Base-by-base conservation (phyloP, 2,113 vertebrate genomes). In the Cheilinus undulatus region DNA sequence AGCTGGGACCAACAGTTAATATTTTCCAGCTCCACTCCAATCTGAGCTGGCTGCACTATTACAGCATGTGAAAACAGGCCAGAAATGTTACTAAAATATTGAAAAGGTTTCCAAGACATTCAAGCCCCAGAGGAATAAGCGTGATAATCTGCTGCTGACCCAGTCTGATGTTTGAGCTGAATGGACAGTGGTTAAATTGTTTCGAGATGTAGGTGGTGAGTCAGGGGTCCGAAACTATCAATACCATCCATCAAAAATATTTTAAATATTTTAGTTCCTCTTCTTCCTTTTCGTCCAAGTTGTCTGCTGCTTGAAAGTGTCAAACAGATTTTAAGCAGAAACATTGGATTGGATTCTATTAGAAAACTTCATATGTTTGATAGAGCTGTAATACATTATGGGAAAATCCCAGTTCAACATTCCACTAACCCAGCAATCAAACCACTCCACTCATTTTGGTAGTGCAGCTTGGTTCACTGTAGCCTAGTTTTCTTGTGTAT, bases 1-100 rank as follows among this genome's bases (percentile, higher is more conserved):
- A 77, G 67, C 69, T 80, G 66, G 61, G 68, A 67, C 66, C 49
- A 80, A 75, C 80, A 67, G 42, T 23, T 46, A n/a, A 23, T n/a
- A 30, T 79, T 72, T 76, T 43, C 27, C 45, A 34, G 13, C 52
- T 77, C 52, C 62, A 78, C 23, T 56, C 50, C 69, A 62, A 13
- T 73, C 59, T 45, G 28, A 62, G 20, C 80, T 84, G 80, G 74
- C 79, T 64, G 66, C 27, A 32, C 63, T 34, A 10, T 76, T 38
- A 38, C n/a, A n/a, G n/a, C n/a, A 24, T 46, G 50, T 20, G 49
- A 69, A 38, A 60, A 50, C 54, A 34, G 3, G 22, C 40, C 76
- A 76, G 17, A 49, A 59, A 62, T 73, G 43, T 65, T 82, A 43
- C 51, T 42, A 24, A 78, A 75, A 62, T 73, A 85, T 86, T 67